Evolutionary conservation across 2,888 invertebrate species (phyloP), one percentile per base, ranked within the genome.

Genomic region (Hanleya hanleyi): DNA sequence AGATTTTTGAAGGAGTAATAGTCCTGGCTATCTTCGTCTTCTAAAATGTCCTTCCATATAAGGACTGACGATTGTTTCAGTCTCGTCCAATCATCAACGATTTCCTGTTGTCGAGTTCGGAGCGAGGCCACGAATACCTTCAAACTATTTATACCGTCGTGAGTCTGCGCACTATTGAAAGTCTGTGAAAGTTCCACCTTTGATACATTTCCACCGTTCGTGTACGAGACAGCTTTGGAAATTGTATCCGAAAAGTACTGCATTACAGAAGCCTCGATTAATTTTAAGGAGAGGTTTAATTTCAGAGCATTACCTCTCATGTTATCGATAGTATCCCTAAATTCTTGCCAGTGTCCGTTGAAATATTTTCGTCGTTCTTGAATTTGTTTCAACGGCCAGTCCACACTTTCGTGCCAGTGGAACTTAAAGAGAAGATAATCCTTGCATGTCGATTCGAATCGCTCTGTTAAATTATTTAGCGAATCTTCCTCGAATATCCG

Each of bases 41-140:
- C 71, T 4, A 85, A 49, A 7, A 84, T 77, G 9, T 47, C 70
- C 4, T 75, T 70, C 86, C 86, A 86, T 18, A 87, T 79, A 12
- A 64, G 57, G 4, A 70, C 70, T 0, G 74, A 74, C 22, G 76
- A 76, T 26, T 66, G 61, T 1, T 69, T 33, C 4, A 86, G 33
- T 3, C 74, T 47, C 9, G 76, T 73, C 84, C 83, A 84, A 47
- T 71, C 78, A 69, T 83, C 84, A 67, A 69, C 78, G 1, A 86
- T 70, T 32, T 75, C 76, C n/a, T 81, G 82, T 5, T 84, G 83
- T 36, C 86, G 77, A 15, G 82, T 77, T 49, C 84, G 70, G 4
- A 86, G 51, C 32, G 84, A 84, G 50, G 75, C 77, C 57, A 85
- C 84, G 70, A 84, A 83, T 47, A 77, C 70, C 38, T 78, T 73